A percentile compares a stretch with the other conserved stretches of the same genome.
These are phyloP conservation scores for Vidua macroura DNA, from an alignment of 2,113 vertebrate species.

Conservation along the genomic window DNA sequence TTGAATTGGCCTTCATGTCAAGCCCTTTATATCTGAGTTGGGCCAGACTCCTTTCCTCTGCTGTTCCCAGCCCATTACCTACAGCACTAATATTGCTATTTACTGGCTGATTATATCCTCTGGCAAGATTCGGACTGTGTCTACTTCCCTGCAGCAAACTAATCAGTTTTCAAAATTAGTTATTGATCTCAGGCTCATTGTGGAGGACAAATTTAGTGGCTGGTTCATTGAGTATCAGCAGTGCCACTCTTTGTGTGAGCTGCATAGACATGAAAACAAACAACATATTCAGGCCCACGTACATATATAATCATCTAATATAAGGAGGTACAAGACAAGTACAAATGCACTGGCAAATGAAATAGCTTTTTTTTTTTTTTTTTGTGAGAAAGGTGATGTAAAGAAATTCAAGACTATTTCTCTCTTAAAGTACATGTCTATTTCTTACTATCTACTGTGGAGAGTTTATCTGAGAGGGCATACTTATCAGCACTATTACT, in stretches of 20 bases:
- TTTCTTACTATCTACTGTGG: neutral
- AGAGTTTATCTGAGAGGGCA: neutral
- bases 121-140: slow-evolving; percentile 85
- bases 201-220: slow-evolving; percentile 79
- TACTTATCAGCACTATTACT: neutral
- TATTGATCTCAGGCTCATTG: slow-evolving; percentile 89
- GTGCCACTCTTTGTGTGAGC: slow-evolving; percentile 58
- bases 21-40: slow-evolving; percentile 44
- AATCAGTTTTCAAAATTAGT: slow-evolving; percentile 99
- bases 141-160: slow-evolving; percentile 89
- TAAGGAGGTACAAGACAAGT: slow-evolving; percentile 24
- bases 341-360: neutral
- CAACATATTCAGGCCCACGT: slow-evolving; percentile 41
- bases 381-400: neutral
- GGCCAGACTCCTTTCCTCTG: slow-evolving; percentile 33
- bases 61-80: slow-evolving; percentile 73
- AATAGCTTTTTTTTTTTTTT: neutral
- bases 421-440: neutral
- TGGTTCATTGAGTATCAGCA: slow-evolving; percentile 80
- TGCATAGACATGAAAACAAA: slow-evolving; percentile 50
- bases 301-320: slow-evolving; percentile 47
- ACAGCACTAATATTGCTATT: slow-evolving; percentile 80
- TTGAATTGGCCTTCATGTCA: slow-evolving; percentile 34
- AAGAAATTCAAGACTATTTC: neutral
- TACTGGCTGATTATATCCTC: slow-evolving; percentile 94